phyloP scores from a whole-genome alignment of 2,888 invertebrate species.

The Nycteola revayana region DNA sequence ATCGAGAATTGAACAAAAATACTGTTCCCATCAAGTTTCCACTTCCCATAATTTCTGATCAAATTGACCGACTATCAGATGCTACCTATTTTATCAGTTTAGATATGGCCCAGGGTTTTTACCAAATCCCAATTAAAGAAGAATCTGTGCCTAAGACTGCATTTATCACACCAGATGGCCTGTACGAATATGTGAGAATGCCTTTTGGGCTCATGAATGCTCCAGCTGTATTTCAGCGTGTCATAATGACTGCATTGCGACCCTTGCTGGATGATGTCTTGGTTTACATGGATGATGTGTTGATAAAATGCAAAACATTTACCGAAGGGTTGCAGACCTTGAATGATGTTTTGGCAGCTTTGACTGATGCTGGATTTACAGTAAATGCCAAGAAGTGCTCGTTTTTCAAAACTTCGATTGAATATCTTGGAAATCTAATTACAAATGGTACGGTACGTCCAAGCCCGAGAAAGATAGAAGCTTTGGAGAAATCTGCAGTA shows the following conservation, averaged over 20 bases:
- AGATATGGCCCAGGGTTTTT: conserved; percentile 5
- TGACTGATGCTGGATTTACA: conserved; percentile 1
- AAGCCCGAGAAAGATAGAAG: conserved; percentile 4
- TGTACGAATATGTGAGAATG: conserved; percentile 4
- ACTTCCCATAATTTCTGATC: conserved; percentile 5
- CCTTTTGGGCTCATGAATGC: too few species aligned
- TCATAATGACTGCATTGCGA: conserved; percentile 1
- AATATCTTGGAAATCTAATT: conserved; percentile 6
- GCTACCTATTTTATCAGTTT: conserved; percentile 1
- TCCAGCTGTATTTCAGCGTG: too few species aligned
- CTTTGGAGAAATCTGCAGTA: conserved; percentile 1
- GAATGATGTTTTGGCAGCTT: not conserved
- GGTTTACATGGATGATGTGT: conserved; percentile 6
- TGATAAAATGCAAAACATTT: not conserved
- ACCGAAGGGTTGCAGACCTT: not conserved
- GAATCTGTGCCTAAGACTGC: conserved; percentile 1
- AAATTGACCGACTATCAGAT: conserved; percentile 2
- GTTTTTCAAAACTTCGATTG: conserved; percentile 3
- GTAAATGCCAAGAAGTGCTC: conserved; percentile 3
- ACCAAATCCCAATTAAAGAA: conserved; percentile 2
- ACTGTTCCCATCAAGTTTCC: too few species aligned
- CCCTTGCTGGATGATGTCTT: not conserved
- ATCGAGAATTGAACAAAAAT: too few species aligned
- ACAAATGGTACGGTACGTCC: conserved; percentile 4
- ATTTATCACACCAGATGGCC: conserved; percentile 4